Evolutionary conservation across 2,888 invertebrate species (phyloP).

Genomic region (Hecatera dysodea): DNA sequence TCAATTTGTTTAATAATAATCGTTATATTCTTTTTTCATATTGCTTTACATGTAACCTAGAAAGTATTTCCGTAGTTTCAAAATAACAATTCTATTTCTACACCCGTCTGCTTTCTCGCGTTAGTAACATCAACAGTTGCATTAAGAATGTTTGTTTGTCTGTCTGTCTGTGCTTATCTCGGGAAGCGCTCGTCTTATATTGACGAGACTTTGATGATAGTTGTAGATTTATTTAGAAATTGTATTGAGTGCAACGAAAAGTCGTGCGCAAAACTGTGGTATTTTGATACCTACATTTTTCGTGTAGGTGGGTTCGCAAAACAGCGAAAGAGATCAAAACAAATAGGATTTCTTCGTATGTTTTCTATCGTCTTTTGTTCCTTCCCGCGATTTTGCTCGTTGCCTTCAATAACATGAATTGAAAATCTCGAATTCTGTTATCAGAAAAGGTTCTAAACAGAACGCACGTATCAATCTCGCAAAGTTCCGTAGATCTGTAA

Average conservation of each 20-base stretch:
- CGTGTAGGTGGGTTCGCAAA: background rate
- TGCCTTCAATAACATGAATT: background rate
- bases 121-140: conserved; percentile 47
- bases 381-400: background rate
- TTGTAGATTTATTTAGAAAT: background rate
- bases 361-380: background rate
- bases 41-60: conserved; percentile 13
- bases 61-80: conserved; percentile 38
- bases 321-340: background rate
- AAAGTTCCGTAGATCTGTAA: conserved; percentile 26
- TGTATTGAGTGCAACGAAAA: background rate
- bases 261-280: background rate
- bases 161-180: conserved; percentile 34
- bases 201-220: conserved; percentile 22
- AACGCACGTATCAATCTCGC: conserved; percentile 17
- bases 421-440: background rate
- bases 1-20: no score
- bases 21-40: no score
- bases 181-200: conserved; percentile 12
- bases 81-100: conserved; percentile 53
- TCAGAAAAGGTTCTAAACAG: background rate
- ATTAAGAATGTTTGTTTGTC: conserved; percentile 50
- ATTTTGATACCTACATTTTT: background rate
- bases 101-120: conserved; percentile 18
- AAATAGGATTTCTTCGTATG: background rate